Evolutionary conservation across 2,797 vertebrate genomes (phyloP).

Genomic region (Antrozous pallidus): DNA sequence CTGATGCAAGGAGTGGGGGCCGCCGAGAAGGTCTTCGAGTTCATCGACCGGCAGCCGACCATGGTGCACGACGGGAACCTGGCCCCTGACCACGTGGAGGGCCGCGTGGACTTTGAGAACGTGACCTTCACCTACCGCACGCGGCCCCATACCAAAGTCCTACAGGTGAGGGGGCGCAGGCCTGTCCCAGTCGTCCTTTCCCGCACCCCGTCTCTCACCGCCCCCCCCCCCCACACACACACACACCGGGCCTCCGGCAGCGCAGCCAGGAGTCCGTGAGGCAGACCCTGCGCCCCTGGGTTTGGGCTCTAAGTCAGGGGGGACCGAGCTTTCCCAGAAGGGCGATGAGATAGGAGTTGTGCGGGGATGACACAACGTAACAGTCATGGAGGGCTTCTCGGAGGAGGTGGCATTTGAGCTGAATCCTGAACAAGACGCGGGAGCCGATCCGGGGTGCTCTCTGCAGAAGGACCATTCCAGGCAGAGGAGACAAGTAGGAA

Average conservation of each 20-base stretch:
- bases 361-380: not conserved
- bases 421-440: not conserved
- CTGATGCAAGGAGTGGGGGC: constrained; percentile 97
- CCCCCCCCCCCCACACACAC: too few species aligned
- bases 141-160: constrained; percentile 87
- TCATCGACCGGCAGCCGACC: constrained; percentile 90
- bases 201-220: rapidly evolving
- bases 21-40: constrained; percentile 96
- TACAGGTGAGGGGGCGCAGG: constrained; percentile 85
- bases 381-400: not conserved
- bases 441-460: not conserved
- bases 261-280: rapidly evolving
- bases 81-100: constrained; percentile 87
- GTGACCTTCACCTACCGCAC: constrained; percentile 93
- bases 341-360: not conserved
- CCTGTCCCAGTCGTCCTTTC: not conserved
- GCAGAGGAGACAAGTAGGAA: not conserved
- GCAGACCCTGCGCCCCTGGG: not conserved
- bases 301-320: not conserved
- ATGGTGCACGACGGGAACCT: constrained; percentile 86
- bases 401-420: not conserved
- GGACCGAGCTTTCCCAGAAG: not conserved
- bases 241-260: not conserved
- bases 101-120: constrained; percentile 93
- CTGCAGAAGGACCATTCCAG: not conserved